Percentiles rank a stretch among this genome's conserved stretches.
Conservation (phyloP, 2,113 vertebrate genomes). For the Sula dactylatra region DNA sequence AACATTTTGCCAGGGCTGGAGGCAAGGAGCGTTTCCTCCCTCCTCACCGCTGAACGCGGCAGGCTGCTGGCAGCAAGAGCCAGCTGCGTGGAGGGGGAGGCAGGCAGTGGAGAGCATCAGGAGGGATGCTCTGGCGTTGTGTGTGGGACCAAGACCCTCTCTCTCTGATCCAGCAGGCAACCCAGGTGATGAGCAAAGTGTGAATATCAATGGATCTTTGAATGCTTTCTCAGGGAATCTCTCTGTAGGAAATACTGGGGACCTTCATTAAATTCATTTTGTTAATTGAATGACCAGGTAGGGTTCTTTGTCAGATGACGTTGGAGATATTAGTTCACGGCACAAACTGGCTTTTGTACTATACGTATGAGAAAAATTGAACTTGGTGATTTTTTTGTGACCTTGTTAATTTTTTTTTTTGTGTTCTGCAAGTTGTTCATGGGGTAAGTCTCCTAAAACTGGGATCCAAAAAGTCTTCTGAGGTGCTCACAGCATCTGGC, state of each 20-base stretch:
- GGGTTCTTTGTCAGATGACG: not conserved
- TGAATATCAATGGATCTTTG: not conserved
- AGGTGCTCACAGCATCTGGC: not conserved
- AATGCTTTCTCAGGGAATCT: not conserved
- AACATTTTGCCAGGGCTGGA: not conserved
- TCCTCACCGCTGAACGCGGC: not conserved
- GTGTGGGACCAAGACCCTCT: not conserved
- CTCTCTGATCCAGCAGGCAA: not conserved
- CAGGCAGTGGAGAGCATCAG: not conserved
- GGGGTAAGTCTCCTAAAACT: not conserved
- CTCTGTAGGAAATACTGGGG: not conserved
- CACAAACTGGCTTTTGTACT: not conserved
- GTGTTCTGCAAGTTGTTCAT: not conserved
- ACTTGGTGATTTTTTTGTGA: not conserved
- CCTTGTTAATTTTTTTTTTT: not conserved
- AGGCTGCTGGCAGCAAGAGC: not conserved
- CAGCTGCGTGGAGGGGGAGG: not conserved
- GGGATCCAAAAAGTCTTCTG: not conserved
- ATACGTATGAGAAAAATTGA: not conserved
- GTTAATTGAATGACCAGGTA: not conserved
- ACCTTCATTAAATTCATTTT: not conserved
- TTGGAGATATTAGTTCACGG: not conserved
- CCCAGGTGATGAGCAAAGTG: not conserved
- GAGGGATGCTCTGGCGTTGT: not conserved
- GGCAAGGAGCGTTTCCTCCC: not conserved